Evolutionary conservation across 2,797 vertebrate genomes (phyloP), one percentile per base, ranked within the genome.

Genomic region (Etheostoma perlongum): DNA sequence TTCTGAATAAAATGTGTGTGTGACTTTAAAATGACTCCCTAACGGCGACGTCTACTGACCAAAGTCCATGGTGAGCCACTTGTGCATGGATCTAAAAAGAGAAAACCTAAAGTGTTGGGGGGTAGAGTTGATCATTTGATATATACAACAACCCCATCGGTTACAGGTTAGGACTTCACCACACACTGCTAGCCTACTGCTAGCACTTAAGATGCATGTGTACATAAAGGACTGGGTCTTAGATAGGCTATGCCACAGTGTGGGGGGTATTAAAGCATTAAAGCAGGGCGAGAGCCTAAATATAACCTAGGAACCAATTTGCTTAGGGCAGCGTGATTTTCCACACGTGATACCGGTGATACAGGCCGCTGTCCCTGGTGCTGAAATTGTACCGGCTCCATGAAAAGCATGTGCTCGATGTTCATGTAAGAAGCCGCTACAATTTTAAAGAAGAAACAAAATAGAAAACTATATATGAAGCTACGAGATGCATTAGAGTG

Each of bases 331-430:
- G 84, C 74, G 78, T 88, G 86, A 84, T 86, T 83, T 79, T 67
- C 70, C 44, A 64, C 88, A 89, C 91, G 89, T 91, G 88, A 91
- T 46, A 49, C 73, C 79, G 78, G 76, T 53, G 75, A 81, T 40
- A 74, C 82, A 82, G 86, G 86, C 82, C 90, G 91, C 93, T 94
- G 93, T 94, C 93, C 92, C 87, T 92, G 93, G 93, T 94, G 76
- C 93, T 94, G 93, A 93, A 93, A 83, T 49, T 4, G 61, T 15
- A 82, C 67, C 30, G 59, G 58, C 14, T 75, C 68, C 30, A 9
- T 40, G 10, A 72, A 51, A 76, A 33, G 42, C 42, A 67, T 27
- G 19, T 49, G 33, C 12, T 51, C 27, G 1, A 58, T 30, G 54
- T 23, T 42, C 19, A 9, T 16, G 47, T 12, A 6, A 25, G 1